Evolutionary conservation across 2,113 vertebrate species (phyloP).

Genomic region (Psilopogon haemacephalus): DNA sequence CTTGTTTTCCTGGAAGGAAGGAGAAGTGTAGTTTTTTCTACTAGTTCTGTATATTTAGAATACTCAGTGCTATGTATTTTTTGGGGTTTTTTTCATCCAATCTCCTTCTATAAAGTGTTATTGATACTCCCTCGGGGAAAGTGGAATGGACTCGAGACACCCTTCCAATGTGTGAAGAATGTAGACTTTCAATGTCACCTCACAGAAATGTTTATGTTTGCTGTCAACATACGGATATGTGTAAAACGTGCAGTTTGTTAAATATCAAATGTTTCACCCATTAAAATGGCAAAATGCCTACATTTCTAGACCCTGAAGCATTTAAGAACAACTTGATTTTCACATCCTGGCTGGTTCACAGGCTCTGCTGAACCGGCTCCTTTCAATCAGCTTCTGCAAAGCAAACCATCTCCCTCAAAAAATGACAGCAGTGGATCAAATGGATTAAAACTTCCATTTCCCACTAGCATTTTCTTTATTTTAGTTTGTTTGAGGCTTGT

Average conservation of each 20-base stretch:
- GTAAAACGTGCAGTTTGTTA: neutral
- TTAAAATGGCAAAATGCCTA: neutral
- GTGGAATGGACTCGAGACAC: neutral
- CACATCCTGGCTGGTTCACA: neutral
- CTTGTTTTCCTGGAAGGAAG: neutral
- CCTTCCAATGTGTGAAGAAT: neutral
- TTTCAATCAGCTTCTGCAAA: neutral
- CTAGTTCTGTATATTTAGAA: neutral
- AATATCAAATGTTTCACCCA: neutral
- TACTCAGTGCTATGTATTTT: neutral
- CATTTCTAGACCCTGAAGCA: neutral
- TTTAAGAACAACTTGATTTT: neutral
- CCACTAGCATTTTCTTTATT: neutral
- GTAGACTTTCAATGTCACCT: constrained; percentile 22
- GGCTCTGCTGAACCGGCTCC: neutral
- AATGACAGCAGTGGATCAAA: neutral
- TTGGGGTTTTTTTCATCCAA: neutral
- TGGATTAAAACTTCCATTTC: neutral
- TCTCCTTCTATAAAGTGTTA: neutral
- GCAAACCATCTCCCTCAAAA: neutral
- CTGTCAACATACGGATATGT: constrained; percentile 17
- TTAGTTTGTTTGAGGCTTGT: neutral
- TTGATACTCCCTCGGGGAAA: neutral
- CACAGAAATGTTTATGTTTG: constrained; percentile 21
- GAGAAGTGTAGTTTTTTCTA: neutral